Evolutionary conservation across 1,140 invertebrate genomes (phyloP).

Genomic region (Cotesia vestalis): DNA sequence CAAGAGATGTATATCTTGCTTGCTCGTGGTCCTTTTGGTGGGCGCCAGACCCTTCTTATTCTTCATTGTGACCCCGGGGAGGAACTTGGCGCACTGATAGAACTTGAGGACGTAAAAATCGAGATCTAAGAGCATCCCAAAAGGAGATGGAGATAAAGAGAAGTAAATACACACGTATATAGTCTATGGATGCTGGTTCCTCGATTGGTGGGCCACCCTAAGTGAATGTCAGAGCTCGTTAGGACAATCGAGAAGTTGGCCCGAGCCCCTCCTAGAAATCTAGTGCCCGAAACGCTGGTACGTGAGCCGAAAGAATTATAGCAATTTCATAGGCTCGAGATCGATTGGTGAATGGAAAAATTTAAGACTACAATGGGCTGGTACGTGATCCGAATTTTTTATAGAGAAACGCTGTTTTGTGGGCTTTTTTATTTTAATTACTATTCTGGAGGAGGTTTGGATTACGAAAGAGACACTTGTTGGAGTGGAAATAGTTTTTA

Average conservation of each 20-base stretch:
- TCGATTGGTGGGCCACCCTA: conserved; percentile 43
- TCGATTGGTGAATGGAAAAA: conserved; percentile 36
- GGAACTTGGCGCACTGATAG: neutral
- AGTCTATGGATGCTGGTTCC: neutral
- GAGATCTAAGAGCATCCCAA: neutral
- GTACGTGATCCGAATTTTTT: conserved; percentile 8
- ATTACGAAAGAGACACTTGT: too few species aligned
- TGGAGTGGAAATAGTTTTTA: too few species aligned
- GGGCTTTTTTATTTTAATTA: too few species aligned
- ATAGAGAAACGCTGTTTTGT: too few species aligned
- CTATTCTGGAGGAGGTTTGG: too few species aligned
- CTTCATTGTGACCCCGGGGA: neutral
- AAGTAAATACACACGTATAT: conserved; percentile 25
- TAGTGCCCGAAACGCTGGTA: conserved; percentile 35
- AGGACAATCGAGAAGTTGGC: conserved; percentile 52
- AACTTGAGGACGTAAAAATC: conserved; percentile 17
- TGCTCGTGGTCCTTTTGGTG: neutral
- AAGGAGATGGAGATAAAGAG: conserved; percentile 20
- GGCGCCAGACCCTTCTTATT: neutral
- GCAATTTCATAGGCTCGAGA: conserved; percentile 48
- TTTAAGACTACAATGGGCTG: conserved; percentile 28
- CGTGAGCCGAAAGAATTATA: conserved; percentile 61
- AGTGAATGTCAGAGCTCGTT: conserved; percentile 59
- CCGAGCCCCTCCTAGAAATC: conserved; percentile 38
- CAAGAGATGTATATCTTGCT: too few species aligned